phyloP scores from a whole-genome alignment of 2,797 vertebrate genomes.

The Enteromius mattozi region DNA sequence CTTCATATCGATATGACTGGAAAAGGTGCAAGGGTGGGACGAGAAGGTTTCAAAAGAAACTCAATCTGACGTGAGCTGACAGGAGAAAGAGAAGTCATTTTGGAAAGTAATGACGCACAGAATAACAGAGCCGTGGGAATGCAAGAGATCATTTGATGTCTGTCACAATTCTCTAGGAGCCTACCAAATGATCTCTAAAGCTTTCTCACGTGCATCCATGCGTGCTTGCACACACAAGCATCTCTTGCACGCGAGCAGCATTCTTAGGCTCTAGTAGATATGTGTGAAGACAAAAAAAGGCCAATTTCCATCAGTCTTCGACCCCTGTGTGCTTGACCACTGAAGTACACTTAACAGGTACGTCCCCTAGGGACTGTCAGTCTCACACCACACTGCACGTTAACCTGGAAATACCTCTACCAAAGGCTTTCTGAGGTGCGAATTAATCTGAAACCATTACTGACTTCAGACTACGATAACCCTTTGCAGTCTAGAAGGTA shows the following conservation, averaged over 20 bases:
- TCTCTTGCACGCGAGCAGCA: background rate
- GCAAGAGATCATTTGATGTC: constrained; percentile 47
- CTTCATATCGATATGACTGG: background rate
- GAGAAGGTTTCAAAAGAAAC: constrained; percentile 6
- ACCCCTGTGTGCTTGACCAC: constrained; percentile 11
- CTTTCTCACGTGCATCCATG: constrained; percentile 25
- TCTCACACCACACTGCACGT: constrained; percentile 5
- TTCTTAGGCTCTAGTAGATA: background rate
- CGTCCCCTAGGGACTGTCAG: background rate
- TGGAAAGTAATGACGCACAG: constrained; percentile 26
- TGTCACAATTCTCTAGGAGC: constrained; percentile 49
- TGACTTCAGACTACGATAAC: background rate
- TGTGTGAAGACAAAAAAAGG: background rate
- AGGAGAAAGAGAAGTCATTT: constrained; percentile 38
- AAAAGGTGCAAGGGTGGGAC: constrained; percentile 1
- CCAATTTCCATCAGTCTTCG: background rate
- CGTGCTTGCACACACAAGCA: constrained; percentile 7
- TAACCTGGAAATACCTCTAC: constrained; percentile 13
- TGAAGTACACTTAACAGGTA: constrained; percentile 30
- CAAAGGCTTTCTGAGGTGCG: background rate
- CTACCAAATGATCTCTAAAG: constrained; percentile 28
- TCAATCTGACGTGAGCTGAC: constrained; percentile 39
- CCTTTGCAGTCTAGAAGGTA: background rate
- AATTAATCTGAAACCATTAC: background rate
- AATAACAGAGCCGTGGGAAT: constrained; percentile 16